Evolutionary conservation across 1,140 invertebrate genomes (phyloP).

Genomic region (Drosophila gunungcola): DNA sequence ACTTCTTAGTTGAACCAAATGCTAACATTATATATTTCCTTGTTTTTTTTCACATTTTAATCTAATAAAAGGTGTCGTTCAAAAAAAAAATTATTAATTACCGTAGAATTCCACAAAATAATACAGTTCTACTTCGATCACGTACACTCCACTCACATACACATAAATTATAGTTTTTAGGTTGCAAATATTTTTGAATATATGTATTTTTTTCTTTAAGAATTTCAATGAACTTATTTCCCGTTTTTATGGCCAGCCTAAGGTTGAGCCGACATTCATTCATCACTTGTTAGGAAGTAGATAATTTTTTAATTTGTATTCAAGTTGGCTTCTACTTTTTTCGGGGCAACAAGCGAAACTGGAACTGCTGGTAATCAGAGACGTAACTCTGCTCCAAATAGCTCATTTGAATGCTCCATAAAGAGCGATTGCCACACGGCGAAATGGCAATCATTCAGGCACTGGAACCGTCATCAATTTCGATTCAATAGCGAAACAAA

Average conservation of each 20-base stretch:
- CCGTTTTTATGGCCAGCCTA: constrained; percentile 28
- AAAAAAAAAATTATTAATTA: constrained; percentile 10
- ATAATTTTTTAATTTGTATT: constrained; percentile 62
- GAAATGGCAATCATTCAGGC: constrained; percentile 45
- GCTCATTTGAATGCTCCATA: constrained; percentile 51
- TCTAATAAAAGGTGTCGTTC: not conserved
- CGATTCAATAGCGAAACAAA: constrained; percentile 66
- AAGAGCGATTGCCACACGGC: constrained; percentile 36
- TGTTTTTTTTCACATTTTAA: too few relatives aligned
- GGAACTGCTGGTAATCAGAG: constrained; percentile 48
- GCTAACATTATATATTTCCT: too few relatives aligned
- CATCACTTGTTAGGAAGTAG: constrained; percentile 48
- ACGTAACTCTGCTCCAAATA: constrained; percentile 40
- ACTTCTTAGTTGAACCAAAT: too few relatives aligned
- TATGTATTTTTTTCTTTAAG: constrained; percentile 12
- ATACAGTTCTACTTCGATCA: not conserved
- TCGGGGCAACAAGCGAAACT: constrained; percentile 34
- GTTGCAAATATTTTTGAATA: constrained; percentile 10
- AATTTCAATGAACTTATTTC: constrained; percentile 18
- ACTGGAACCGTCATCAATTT: constrained; percentile 61
- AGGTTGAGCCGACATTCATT: constrained; percentile 43
- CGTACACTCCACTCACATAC: not conserved
- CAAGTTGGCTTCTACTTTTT: constrained; percentile 43
- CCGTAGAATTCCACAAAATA: constrained; percentile 11
- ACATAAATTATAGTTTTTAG: constrained; percentile 2